Base-by-base conservation (phyloP, 2,888 invertebrate species). In the Cheiracanthium punctorium region DNA sequence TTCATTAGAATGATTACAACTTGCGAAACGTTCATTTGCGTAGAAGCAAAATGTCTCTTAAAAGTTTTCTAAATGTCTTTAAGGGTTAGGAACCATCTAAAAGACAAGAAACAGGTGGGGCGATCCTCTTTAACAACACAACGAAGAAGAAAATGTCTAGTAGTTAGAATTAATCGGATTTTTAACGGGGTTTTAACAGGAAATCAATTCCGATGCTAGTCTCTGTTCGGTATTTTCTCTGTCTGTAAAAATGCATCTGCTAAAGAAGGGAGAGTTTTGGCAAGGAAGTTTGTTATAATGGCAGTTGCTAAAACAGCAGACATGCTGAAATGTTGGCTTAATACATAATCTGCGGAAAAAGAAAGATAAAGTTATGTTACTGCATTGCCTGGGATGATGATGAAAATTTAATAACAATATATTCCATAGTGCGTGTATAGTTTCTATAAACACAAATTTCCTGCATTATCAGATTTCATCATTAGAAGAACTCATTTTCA, bases 31-130 rank as follows among this genome's bases (percentile, higher is more conserved):
- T 74, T 58, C 64, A 64, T 58, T 75, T 75, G 32, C 64, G 33
- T 65, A 65, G 65, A 33, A 32, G 30, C 29, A 37, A 75, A 41
- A 64, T 67, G 71, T 52, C 67, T 67, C 33, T 84, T 85, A 79
- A 85, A 85, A 85, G 73, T 75, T 70, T 70, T 72, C 71, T 14
- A 75, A 41, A 37, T 41, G 41, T 58, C 75, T 75, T 75, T 65
- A 52, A 75, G 37, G 37, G 4, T 12, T 32, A 20, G n/a, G 17
- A 28, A 41, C 37, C 24, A 52, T 75, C 52, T 48, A 30, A 43
- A 29, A 52, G 79, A 85, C 84, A 85, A 85, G 84, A 79, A 85
- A 74, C 79, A 74, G 84, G 84, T 74, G 84, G 84, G 17, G 79
- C 74, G 32, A 20, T 14, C 79, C 24, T 29, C 69, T 82, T 29